Evolutionary conservation across 1,140 invertebrate species (phyloP).

Genomic region (Drosophila hydei): DNA sequence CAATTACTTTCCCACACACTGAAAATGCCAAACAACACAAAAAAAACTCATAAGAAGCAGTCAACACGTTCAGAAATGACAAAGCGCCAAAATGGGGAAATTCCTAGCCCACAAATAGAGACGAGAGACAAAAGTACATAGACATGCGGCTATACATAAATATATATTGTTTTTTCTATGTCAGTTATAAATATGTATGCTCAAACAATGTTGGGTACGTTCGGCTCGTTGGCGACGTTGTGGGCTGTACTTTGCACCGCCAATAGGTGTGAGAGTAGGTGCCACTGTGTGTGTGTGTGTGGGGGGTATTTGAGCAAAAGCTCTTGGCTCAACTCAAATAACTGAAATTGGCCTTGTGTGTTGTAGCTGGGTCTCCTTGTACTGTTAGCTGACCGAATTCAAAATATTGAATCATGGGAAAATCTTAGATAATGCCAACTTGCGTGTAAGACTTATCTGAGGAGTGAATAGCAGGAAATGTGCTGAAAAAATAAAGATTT

Average conservation of each 20-base stretch:
- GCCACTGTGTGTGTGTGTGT: neutral
- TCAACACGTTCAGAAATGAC: constrained; percentile 49
- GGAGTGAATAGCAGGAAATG: neutral
- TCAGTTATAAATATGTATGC: constrained; percentile 67
- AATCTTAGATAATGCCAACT: neutral
- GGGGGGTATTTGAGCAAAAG: constrained; percentile 16
- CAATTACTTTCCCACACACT: constrained; percentile 75
- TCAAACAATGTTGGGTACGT: constrained; percentile 32
- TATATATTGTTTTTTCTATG: constrained; percentile 29
- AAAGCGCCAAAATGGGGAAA: constrained; percentile 73
- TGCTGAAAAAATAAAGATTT: neutral
- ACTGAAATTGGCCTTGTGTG: constrained; percentile 44
- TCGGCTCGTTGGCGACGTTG: constrained; percentile 34
- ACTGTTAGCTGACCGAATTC: constrained; percentile 36
- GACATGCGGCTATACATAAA: neutral
- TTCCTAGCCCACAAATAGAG: constrained; percentile 49
- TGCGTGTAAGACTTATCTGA: neutral
- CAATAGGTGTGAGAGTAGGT: constrained; percentile 9
- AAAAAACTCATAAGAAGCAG: too few relatives aligned
- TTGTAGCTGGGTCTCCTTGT: constrained; percentile 13
- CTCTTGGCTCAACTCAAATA: constrained; percentile 24
- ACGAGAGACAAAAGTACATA: constrained; percentile 9
- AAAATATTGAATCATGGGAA: constrained; percentile 14
- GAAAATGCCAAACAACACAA: constrained; percentile 17
- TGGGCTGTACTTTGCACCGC: constrained; percentile 13